A percentile compares a stretch with the other conserved stretches of the same genome.
phyloP scores from a whole-genome alignment of 2,797 vertebrate genomes.

The Phalanger gymnotis region DNA sequence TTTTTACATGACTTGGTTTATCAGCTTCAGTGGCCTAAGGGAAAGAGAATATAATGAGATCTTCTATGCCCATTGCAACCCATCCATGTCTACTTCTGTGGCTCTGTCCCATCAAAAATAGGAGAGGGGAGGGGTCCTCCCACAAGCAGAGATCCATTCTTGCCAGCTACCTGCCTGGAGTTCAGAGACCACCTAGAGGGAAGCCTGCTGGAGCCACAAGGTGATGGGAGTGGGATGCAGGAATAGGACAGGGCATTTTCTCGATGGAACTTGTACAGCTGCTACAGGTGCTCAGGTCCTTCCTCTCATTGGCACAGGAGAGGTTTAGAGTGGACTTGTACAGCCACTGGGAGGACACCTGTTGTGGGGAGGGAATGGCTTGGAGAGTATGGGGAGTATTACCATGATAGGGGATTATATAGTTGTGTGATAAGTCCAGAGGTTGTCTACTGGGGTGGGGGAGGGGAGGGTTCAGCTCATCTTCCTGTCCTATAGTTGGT shows the following conservation, averaged over 20 bases:
- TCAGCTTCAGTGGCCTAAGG: not conserved
- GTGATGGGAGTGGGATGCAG: not conserved
- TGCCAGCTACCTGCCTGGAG: not conserved
- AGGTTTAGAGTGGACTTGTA: not conserved
- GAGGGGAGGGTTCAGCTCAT: not conserved
- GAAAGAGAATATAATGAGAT: not conserved
- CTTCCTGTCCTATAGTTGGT: not conserved
- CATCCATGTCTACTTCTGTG: not conserved
- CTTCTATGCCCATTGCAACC: not conserved
- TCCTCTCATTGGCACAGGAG: too few relatives aligned
- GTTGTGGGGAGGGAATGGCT: not conserved
- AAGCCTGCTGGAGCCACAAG: not conserved
- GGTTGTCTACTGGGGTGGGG: not conserved
- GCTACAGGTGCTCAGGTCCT: not conserved
- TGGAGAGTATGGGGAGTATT: not conserved
- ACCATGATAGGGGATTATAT: not conserved
- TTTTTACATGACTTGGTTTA: constrained; percentile 4
- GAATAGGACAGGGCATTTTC: not conserved
- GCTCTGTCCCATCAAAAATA: not conserved
- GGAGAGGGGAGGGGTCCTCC: not conserved
- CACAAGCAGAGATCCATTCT: too few relatives aligned
- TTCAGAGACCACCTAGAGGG: not conserved
- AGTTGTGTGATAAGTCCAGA: not conserved
- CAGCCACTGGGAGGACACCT: not conserved
- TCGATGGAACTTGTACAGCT: not conserved